These are phyloP conservation scores for Rhagoletis pomonella DNA, from an alignment of 1,140 invertebrate genomes.

Conservation along the genomic window DNA sequence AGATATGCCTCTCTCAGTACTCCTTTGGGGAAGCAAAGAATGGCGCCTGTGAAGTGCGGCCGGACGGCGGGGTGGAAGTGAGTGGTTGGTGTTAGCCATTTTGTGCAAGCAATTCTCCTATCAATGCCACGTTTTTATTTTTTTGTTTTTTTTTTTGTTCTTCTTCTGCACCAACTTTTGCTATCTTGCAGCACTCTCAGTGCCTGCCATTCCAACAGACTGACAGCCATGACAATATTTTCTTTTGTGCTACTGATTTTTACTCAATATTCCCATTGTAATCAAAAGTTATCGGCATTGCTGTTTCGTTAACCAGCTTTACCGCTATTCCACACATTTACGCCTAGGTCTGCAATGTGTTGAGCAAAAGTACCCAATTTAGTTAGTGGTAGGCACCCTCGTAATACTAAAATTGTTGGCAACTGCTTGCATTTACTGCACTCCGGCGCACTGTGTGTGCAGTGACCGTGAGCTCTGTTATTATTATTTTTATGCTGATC, in stretches of 20 bases:
- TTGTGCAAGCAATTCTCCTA: neutral
- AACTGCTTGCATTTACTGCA: slow-evolving; percentile 44
- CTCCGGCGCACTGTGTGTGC: neutral
- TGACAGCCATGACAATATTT: slow-evolving; percentile 42
- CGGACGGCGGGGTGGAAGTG: neutral
- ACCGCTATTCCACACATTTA: neutral
- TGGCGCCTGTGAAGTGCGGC: neutral
- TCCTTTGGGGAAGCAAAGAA: slow-evolving; percentile 1
- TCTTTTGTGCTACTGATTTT: slow-evolving; percentile 29
- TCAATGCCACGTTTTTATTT: neutral
- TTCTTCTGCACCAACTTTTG: neutral
- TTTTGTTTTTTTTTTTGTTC: neutral
- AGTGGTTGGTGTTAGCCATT: neutral
- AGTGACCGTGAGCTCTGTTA: neutral
- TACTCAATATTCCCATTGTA: slow-evolving; percentile 50
- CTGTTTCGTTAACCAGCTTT: neutral
- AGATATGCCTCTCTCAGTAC: neutral
- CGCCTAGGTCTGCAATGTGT: neutral
- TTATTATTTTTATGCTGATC: slow-evolving; percentile 38
- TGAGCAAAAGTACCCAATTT: slow-evolving; percentile 20
- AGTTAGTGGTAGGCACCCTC: neutral
- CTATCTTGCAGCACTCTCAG: neutral
- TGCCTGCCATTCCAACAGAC: neutral
- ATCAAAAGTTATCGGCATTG: slow-evolving; percentile 39
- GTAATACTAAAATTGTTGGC: neutral